These are phyloP conservation scores for Syngnathus rostellatus DNA, from an alignment of 2,797 vertebrate species.

Conservation along the genomic window DNA sequence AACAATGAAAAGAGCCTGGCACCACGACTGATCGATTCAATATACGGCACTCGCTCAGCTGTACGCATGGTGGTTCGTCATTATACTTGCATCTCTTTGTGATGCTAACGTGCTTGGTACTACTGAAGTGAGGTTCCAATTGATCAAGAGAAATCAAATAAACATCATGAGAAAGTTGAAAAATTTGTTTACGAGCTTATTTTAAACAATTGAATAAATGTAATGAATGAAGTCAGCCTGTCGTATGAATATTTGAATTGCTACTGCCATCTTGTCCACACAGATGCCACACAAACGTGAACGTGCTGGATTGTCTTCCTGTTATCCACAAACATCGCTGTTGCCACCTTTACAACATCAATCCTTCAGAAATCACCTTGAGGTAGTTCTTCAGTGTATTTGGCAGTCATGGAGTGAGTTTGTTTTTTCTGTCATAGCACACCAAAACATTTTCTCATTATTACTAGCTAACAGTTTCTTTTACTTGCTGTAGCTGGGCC, in stretches of 20 bases:
- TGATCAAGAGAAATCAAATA: background rate
- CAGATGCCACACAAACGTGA: background rate
- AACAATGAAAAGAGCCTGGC: background rate
- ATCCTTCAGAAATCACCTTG: conserved; percentile 5
- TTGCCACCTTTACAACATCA: background rate
- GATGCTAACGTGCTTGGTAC: background rate
- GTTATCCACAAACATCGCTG: conserved; percentile 7
- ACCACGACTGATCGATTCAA: background rate
- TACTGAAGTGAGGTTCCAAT: background rate
- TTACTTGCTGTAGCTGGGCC: conserved; percentile 50
- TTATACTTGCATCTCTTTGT: too few relatives aligned
- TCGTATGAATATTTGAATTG: background rate
- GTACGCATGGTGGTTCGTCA: background rate
- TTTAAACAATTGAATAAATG: too few relatives aligned
- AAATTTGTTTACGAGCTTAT: background rate
- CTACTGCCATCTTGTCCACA: background rate
- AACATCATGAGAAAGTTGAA: background rate
- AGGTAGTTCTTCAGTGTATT: conserved; percentile 13
- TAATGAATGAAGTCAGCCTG: background rate
- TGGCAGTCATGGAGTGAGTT: conserved; percentile 61
- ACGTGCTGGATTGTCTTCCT: background rate
- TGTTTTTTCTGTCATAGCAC: conserved; percentile 24
- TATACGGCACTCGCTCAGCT: background rate
- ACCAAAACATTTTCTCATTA: conserved; percentile 15
- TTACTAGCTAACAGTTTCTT: conserved; percentile 25